phyloP scores from a whole-genome alignment of 2,888 invertebrate genomes.

The Linyphia triangularis region DNA sequence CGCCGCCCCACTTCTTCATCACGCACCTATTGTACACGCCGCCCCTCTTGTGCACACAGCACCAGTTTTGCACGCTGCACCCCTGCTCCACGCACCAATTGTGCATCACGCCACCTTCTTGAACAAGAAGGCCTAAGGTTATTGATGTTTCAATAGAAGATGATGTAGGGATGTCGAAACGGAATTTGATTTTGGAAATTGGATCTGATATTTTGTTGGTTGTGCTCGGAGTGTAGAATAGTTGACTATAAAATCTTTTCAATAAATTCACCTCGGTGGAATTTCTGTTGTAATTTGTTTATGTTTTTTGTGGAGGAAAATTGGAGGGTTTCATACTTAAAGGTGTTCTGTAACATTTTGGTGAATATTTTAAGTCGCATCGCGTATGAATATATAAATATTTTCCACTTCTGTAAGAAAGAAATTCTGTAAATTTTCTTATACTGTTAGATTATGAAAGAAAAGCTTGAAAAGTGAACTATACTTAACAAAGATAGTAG shows the following conservation, averaged over 20 bases:
- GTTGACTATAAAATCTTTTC: neutral
- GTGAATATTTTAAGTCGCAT: too few species aligned
- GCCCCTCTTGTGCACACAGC: constrained; percentile 40
- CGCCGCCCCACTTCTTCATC: constrained; percentile 18
- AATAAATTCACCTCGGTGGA: constrained; percentile 14
- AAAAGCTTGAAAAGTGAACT: too few species aligned
- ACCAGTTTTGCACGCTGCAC: constrained; percentile 15
- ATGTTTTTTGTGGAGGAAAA: too few species aligned
- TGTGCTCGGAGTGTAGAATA: too few species aligned
- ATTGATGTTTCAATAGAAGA: too few species aligned
- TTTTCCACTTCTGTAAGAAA: too few species aligned
- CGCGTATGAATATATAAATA: too few species aligned
- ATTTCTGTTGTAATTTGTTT: neutral
- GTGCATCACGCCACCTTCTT: neutral
- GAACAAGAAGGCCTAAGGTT: constrained; percentile 58
- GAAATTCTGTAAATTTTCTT: too few species aligned
- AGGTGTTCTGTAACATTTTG: too few species aligned
- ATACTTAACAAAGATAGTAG: too few species aligned
- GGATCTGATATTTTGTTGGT: neutral
- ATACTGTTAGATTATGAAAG: too few species aligned
- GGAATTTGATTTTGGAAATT: neutral
- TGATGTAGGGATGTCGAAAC: neutral
- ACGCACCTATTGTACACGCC: constrained; percentile 34
- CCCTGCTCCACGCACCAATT: constrained; percentile 17
- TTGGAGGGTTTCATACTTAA: too few species aligned